Conservation (phyloP, 2,113 vertebrate species). For the Cebus imitator region DNA sequence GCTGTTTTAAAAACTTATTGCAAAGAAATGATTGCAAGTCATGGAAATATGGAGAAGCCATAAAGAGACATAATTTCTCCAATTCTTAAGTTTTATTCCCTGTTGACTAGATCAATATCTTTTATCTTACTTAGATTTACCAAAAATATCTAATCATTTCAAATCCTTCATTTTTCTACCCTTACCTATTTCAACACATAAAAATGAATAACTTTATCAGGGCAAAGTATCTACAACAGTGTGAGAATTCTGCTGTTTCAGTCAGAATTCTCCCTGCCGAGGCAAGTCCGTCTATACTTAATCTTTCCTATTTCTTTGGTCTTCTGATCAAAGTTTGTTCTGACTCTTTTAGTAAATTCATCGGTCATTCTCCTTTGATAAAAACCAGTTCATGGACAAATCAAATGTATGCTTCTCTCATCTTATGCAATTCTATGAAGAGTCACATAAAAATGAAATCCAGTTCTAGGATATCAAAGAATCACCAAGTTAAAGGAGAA, state of each 20-base stretch:
- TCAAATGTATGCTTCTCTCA: conserved; percentile 35
- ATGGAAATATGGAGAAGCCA: not conserved
- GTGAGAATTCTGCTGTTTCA: conserved; percentile 27
- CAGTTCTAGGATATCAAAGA: conserved; percentile 38
- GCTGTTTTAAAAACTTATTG: not conserved
- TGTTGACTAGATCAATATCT: not conserved
- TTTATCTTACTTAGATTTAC: not conserved
- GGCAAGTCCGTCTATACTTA: not conserved
- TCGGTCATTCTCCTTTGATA: conserved; percentile 40
- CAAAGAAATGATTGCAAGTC: not conserved
- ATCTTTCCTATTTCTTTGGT: conserved; percentile 51
- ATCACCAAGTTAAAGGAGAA: conserved; percentile 59
- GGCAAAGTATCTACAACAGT: not conserved
- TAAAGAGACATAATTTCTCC: not conserved
- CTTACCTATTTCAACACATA: not conserved
- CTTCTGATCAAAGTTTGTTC: conserved; percentile 49
- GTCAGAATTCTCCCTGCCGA: conserved; percentile 23
- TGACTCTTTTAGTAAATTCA: not conserved
- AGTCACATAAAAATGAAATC: conserved; percentile 48
- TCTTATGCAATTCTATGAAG: not conserved
- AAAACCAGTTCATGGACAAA: conserved; percentile 4
- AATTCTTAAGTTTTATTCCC: not conserved
- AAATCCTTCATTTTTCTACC: not conserved
- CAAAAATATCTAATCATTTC: not conserved
- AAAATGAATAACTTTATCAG: conserved; percentile 13